These are phyloP conservation scores for Lepidurus couesii DNA, from an alignment of 1,140 invertebrate genomes.

Conservation along the genomic window DNA sequence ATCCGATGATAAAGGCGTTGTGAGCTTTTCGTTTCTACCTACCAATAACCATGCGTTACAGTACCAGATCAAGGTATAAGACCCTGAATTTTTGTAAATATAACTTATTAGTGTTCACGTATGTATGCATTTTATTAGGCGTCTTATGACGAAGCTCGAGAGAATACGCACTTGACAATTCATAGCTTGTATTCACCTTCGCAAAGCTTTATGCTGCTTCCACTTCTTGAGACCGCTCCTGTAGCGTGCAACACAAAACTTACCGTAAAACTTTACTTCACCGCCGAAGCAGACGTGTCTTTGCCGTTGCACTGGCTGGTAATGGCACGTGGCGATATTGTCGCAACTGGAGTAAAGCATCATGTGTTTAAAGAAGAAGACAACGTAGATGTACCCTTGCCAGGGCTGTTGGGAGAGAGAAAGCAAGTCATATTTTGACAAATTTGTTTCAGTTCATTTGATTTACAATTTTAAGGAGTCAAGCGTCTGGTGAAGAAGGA, in stretches of 20 bases:
- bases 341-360: conserved; percentile 37
- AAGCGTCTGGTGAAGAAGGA: not conserved
- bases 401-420: not conserved
- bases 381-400: conserved; percentile 28
- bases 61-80: conserved; percentile 4
- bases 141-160: not conserved
- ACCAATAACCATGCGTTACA: not conserved
- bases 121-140: not conserved
- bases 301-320: conserved; percentile 30
- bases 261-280: conserved; percentile 31
- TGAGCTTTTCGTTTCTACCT: not conserved
- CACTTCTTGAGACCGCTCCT: conserved; percentile 20
- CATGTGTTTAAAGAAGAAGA: conserved; percentile 41
- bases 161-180: conserved; percentile 2
- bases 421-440: not conserved
- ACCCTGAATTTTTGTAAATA: not conserved
- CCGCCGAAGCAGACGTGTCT: conserved; percentile 29
- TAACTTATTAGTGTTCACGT: not conserved
- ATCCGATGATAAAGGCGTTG: not conserved
- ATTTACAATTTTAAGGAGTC: not conserved
- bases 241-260: conserved; percentile 7
- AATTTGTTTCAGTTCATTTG: not conserved
- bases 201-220: conserved; percentile 39
- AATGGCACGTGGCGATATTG: conserved; percentile 39
- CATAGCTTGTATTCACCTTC: conserved; percentile 44